Conservation (phyloP, 2,113 vertebrate species). For the Pleuronectes platessa region DNA sequence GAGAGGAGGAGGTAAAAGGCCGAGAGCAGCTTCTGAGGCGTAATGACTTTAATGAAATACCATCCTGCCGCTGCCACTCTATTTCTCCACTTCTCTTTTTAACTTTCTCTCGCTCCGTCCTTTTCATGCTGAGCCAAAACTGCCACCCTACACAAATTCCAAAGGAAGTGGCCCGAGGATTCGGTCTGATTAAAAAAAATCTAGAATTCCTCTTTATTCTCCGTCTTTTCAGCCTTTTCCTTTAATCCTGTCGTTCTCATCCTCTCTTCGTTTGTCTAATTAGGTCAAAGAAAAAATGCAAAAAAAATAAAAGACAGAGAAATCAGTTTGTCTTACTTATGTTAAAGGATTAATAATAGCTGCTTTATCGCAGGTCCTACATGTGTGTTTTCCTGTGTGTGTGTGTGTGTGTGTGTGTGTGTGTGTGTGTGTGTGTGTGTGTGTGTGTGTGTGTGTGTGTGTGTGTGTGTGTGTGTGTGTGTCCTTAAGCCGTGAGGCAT, state of each 20-base stretch:
- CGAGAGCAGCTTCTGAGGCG: conserved; percentile 24
- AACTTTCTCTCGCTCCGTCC: neutral
- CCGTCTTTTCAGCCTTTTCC: neutral
- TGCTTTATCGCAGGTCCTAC: no score
- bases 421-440: neutral
- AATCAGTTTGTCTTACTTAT: no score
- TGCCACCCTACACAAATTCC: neutral
- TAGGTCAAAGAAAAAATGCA: conserved; percentile 2
- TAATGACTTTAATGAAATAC: conserved; percentile 52
- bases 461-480: neutral
- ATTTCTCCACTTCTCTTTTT: neutral
- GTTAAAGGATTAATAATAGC: no score
- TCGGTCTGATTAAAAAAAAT: conserved; percentile 7
- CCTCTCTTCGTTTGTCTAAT: conserved; percentile 24
- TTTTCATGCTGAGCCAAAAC: conserved; percentile 13
- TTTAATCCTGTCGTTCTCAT: neutral
- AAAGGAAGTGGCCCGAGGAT: neutral
- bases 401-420: neutral
- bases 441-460: neutral
- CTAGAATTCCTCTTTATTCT: conserved; percentile 7
- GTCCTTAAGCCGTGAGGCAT: conserved; percentile 8
- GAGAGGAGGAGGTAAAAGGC: neutral
- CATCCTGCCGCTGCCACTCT: conserved; percentile 23
- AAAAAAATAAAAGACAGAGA: neutral
- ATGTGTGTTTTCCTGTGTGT: no score